A percentile compares a stretch with the other conserved stretches of the same genome.
These are phyloP conservation scores for Campopleginae sp. DNA, from an alignment of 2,888 invertebrate genomes.

Conservation along the genomic window DNA sequence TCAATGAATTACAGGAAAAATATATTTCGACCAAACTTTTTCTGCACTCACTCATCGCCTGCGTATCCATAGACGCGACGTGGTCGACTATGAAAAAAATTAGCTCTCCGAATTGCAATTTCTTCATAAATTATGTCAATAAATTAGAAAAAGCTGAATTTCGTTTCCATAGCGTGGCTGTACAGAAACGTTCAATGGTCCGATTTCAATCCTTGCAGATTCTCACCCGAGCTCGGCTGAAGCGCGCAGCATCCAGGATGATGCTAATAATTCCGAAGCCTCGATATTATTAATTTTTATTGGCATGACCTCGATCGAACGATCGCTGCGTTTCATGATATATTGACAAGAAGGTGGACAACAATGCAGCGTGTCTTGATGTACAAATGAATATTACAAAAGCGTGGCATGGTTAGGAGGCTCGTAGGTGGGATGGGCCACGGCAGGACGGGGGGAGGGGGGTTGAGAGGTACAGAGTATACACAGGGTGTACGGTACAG, in stretches of 20 bases:
- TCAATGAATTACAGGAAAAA: too few relatives aligned
- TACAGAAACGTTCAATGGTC: not conserved
- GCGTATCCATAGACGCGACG: too few relatives aligned
- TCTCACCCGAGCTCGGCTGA: not conserved
- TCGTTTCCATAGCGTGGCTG: not conserved
- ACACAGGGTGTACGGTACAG: constrained; percentile 56
- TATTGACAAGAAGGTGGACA: constrained; percentile 66
- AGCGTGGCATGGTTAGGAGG: not conserved
- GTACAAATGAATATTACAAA: constrained; percentile 15
- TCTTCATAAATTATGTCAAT: too few relatives aligned
- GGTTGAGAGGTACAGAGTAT: constrained; percentile 21
- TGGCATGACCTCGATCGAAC: not conserved
- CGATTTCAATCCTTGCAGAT: not conserved
- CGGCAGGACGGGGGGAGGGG: not conserved
- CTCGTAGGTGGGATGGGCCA: not conserved
- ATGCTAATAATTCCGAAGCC: not conserved
- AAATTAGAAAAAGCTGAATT: too few relatives aligned
- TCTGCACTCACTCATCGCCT: too few relatives aligned
- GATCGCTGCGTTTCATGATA: not conserved
- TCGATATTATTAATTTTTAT: not conserved
- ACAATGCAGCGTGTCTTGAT: constrained; percentile 17
- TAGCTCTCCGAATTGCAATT: too few relatives aligned
- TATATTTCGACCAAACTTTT: too few relatives aligned
- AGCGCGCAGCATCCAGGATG: not conserved
- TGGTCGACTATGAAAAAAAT: too few relatives aligned